These are phyloP conservation scores for Lapara coniferarum DNA, from an alignment of 2,888 invertebrate genomes.

Conservation along the genomic window DNA sequence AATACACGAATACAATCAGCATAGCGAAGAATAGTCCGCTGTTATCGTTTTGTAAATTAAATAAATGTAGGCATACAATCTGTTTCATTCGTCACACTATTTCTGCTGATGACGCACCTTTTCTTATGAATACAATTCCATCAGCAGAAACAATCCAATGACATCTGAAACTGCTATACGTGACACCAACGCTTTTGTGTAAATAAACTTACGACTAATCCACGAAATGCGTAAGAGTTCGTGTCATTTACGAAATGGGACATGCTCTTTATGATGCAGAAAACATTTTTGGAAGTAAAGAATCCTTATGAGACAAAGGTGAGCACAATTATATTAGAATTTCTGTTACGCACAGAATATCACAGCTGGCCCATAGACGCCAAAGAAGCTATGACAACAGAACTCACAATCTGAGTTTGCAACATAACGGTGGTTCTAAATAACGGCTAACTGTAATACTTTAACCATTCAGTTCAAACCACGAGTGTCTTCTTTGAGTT, in stretches of 20 bases:
- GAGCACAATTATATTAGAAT: too few relatives aligned
- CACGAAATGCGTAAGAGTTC: background rate
- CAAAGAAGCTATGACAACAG: too few relatives aligned
- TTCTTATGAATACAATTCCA: background rate
- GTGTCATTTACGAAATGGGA: background rate
- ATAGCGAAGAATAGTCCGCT: too few relatives aligned
- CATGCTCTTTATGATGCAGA: background rate
- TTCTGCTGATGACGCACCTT: background rate
- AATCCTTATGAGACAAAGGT: too few relatives aligned
- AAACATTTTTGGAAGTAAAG: background rate
- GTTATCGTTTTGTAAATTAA: too few relatives aligned
- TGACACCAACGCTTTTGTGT: slow-evolving; percentile 13
- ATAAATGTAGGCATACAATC: background rate
- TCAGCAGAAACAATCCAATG: background rate
- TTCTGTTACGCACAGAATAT: too few relatives aligned
- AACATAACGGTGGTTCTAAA: too few relatives aligned
- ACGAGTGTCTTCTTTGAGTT: too few relatives aligned
- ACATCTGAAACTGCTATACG: background rate
- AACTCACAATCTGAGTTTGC: too few relatives aligned
- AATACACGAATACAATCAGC: background rate
- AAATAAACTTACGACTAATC: background rate
- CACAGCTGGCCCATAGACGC: too few relatives aligned
- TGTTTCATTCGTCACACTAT: background rate
- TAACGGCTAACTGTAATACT: too few relatives aligned
- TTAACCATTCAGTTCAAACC: too few relatives aligned